Evolutionary conservation across 2,113 vertebrate genomes (phyloP), one percentile per base, ranked within the genome.

Genomic region (Tachysurus vachellii): DNA sequence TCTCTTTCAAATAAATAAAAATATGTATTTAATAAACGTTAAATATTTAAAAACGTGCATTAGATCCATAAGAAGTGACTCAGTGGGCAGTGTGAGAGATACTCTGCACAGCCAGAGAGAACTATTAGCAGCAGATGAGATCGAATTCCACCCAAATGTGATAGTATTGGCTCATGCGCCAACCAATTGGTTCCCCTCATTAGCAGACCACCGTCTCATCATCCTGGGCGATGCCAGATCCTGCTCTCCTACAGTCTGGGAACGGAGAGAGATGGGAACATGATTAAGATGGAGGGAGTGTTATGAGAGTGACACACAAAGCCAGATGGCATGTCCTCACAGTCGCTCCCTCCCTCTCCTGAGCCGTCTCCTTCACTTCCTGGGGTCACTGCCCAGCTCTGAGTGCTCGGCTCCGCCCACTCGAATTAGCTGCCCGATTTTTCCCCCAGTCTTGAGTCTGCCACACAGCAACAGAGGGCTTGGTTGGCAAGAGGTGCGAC

Each of bases 401-500:
- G 73, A 90, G 75, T 44, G 54, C 83, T 83, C 79, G 83, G n/a
- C 83, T 61, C 75, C 89, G 88, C 89, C 91, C 59, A 90, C 85
- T 80, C 26, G 81, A n/a, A 77, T 68, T 88, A 91, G 87, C 90
- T 76, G 59, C 86, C 89, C 88, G 89, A 89, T 86, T 83, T 88
- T 93, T 91, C 90, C 92, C 86, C 80, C 81, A 80, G 88, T 92
- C 87, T 82, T 8, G 88, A 84, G 54, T 66, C 91, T 88, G 57
- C 92, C 94, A 92, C 91, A 90, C 91, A 94, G 91, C 93, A 94
- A 91, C 90, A 76, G 86, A 68, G 90, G 93, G 91, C 93, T 93
- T 93, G 94, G 92, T 95, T 95, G 94, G 95, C 94, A 93, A 93
- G 91, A 92, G 92, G 87, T 91, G 91, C 88, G 93, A 94, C 94